Conservation (phyloP, 1,140 invertebrate genomes). For the Oryctes rhinoceros region DNA sequence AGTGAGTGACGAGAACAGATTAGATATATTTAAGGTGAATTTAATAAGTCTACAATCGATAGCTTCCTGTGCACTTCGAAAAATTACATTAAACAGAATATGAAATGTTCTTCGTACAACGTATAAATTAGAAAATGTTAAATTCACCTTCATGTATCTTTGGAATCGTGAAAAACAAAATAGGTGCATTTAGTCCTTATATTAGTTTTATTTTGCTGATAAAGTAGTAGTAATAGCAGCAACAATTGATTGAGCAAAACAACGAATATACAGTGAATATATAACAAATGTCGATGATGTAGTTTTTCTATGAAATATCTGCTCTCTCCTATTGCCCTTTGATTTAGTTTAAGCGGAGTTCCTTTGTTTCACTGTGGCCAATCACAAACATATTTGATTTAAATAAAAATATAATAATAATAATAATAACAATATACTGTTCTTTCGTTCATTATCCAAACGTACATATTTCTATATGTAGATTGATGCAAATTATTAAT, state of each 20-base stretch:
- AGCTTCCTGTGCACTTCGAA: not conserved
- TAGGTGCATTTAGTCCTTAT: constrained; percentile 46
- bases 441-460: constrained; percentile 2
- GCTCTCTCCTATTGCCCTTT: constrained; percentile 44
- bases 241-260: constrained; percentile 23
- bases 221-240: constrained; percentile 43
- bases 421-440: not conserved
- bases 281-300: not conserved
- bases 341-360: constrained; percentile 33
- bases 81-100: not conserved
- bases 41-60: not conserved
- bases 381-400: constrained; percentile 46
- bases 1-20: constrained; percentile 48
- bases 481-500: constrained; percentile 10
- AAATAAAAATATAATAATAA: not conserved
- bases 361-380: constrained; percentile 48
- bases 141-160: constrained; percentile 35
- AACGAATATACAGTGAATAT: not conserved
- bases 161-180: constrained; percentile 35
- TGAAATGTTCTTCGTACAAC: not conserved
- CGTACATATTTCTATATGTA: not conserved
- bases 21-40: constrained; percentile 36
- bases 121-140: not conserved
- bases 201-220: constrained; percentile 43
- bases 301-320: constrained; percentile 35